A percentile compares a stretch with the other conserved stretches of the same genome.
Evolutionary conservation across 2,113 vertebrate species (phyloP).

Genomic region (Phaetusa simplex): DNA sequence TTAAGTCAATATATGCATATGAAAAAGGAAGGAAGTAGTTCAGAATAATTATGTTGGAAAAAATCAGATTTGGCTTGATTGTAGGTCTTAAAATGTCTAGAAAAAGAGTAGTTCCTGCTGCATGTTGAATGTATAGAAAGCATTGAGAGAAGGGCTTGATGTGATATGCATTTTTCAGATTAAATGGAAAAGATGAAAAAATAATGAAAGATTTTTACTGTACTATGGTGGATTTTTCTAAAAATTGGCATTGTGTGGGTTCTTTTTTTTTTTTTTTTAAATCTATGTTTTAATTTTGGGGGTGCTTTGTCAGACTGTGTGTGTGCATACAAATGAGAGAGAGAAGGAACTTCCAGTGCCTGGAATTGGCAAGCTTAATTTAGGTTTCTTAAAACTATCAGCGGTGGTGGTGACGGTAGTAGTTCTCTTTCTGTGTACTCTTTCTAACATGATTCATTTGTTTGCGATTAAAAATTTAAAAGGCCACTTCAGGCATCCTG

Average conservation of each 20-base stretch:
- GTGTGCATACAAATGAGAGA: neutral
- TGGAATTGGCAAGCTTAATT: neutral
- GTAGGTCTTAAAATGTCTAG: neutral
- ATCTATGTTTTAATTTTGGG: neutral
- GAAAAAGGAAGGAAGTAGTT: neutral
- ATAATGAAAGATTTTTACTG: neutral
- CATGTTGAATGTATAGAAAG: neutral
- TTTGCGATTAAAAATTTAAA: slow-evolving; percentile 43
- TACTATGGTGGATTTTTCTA: neutral
- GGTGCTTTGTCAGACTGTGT: neutral
- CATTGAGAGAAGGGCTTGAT: neutral
- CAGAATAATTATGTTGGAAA: neutral
- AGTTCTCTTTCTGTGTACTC: neutral
- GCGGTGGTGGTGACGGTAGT: neutral
- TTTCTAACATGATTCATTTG: slow-evolving; percentile 21
- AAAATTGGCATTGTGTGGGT: neutral
- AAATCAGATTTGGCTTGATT: neutral
- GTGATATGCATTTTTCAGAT: neutral
- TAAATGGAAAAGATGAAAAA: neutral
- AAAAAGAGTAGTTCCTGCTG: neutral
- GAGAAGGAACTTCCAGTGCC: neutral
- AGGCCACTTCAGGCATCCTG: neutral
- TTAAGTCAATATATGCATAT: neutral
- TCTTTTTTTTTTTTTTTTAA: neutral
- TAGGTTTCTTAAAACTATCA: neutral